Conservation (phyloP, 2,113 vertebrate species). For the Nestor notabilis region DNA sequence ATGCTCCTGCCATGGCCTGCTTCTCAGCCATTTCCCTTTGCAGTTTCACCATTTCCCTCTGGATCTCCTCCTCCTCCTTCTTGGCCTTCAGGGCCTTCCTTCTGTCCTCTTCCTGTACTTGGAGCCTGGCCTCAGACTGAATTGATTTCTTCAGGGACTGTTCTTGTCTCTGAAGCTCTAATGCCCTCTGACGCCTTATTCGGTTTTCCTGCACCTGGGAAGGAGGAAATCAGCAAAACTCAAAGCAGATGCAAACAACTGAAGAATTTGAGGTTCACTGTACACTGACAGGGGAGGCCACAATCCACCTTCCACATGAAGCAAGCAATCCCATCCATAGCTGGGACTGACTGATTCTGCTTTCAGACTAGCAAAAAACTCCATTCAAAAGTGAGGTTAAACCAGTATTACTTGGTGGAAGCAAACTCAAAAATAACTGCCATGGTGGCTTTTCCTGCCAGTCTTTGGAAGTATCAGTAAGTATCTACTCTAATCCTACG, state of each 20-base stretch:
- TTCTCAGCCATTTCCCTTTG: conserved; percentile 84
- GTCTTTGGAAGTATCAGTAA: background rate
- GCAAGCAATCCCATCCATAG: background rate
- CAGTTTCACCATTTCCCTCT: conserved; percentile 86
- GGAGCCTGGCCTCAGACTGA: conserved; percentile 77
- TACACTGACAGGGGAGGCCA: background rate
- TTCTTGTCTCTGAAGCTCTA: conserved; percentile 75
- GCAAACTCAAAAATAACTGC: background rate
- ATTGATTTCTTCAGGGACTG: conserved; percentile 69
- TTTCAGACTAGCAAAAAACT: background rate
- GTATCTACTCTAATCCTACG: conserved; percentile 16
- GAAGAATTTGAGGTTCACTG: background rate
- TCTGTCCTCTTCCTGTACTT: conserved; percentile 75
- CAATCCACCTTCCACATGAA: background rate
- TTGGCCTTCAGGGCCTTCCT: conserved; percentile 77
- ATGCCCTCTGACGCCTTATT: conserved; percentile 75
- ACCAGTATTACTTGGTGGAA: background rate
- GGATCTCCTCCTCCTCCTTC: conserved; percentile 85
- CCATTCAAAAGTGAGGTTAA: background rate
- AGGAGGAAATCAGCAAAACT: background rate
- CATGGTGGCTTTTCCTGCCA: background rate
- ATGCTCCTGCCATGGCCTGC: conserved; percentile 72
- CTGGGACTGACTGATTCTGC: background rate
- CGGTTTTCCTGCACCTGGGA: conserved; percentile 89
- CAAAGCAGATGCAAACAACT: background rate